phyloP scores from a whole-genome alignment of 2,113 vertebrate genomes.

The Nymphicus hollandicus region DNA sequence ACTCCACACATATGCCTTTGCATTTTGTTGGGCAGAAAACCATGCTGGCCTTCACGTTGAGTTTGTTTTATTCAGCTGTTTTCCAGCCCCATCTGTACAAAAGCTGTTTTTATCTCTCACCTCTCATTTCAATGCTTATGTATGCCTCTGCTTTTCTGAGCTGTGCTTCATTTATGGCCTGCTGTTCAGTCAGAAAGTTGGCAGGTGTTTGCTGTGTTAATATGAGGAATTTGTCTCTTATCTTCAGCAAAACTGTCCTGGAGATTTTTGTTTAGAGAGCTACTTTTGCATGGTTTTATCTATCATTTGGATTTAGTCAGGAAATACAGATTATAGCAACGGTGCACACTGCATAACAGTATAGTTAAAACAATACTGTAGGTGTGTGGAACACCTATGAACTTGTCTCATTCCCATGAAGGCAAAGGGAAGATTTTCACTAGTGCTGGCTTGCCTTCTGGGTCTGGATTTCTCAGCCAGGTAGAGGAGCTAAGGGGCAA shows the following conservation, averaged over 20 bases:
- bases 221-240: neutral
- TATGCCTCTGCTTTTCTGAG: neutral
- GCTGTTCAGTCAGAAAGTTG: neutral
- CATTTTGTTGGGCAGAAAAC: neutral
- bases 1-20: neutral
- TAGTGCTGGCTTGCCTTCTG: neutral
- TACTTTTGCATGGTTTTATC: neutral
- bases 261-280: neutral
- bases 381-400: neutral
- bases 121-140: neutral
- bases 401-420: accelerated
- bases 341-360: neutral
- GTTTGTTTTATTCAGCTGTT: slow-evolving; percentile 29
- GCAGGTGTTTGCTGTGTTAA: neutral
- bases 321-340: neutral
- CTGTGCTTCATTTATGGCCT: neutral
- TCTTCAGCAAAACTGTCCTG: neutral
- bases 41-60: neutral
- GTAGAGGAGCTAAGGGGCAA: neutral
- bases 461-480: neutral
- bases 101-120: slow-evolving; percentile 1
- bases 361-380: neutral
- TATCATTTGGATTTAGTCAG: neutral
- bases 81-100: neutral
- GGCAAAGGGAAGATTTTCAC: neutral